Base-by-base conservation (phyloP, 2,113 vertebrate species). In the Centropus unirufus region DNA sequence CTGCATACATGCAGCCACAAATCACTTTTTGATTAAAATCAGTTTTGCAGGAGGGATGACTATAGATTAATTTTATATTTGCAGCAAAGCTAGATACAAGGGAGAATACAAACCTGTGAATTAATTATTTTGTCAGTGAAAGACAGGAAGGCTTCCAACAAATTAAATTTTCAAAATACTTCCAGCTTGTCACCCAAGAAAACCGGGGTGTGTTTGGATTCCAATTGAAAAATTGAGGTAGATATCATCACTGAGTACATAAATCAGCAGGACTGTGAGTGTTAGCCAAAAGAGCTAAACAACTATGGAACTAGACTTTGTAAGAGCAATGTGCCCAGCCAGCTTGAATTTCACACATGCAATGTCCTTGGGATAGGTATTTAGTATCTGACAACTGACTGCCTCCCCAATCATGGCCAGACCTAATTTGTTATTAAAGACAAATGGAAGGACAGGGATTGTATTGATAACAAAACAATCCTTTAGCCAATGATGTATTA, bases 1-100 rank as follows among this genome's bases (percentile, higher is more conserved):
- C 23, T 44, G 61, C 52, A 81, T 70, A 47, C 26, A 67, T 29
- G 29, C n/a, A 83, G n/a, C 51, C 64, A 88, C 80, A 86, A 95
- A 89, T 92, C 64, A 72, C 16, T 80, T 80, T 24, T 85, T 57
- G 73, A 89, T 90, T 83, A 87, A 95, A 94, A 89, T 87, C 42
- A 44, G 18, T 78, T 89, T 92, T 91, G 18, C 55, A 87, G 47
- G 34, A 67, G 42, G 20, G 9, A 20, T 90, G 26, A 7, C 6
- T 81, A 64, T 83, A 74, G 83, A 80, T 92, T 74, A 47, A 3
- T 44, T 82, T 63, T 57, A 86, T 83, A 62, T 88, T 86, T 83
- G 42, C 34, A 63, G 23, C 16, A 88, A 83, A 93, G 42, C 29
- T 89, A 20, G 32, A 77, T 81, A 52, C 52, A 87, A 93, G 64